Evolutionary conservation across 2,113 vertebrate genomes (phyloP).

Genomic region (Dryoscopus gambensis): DNA sequence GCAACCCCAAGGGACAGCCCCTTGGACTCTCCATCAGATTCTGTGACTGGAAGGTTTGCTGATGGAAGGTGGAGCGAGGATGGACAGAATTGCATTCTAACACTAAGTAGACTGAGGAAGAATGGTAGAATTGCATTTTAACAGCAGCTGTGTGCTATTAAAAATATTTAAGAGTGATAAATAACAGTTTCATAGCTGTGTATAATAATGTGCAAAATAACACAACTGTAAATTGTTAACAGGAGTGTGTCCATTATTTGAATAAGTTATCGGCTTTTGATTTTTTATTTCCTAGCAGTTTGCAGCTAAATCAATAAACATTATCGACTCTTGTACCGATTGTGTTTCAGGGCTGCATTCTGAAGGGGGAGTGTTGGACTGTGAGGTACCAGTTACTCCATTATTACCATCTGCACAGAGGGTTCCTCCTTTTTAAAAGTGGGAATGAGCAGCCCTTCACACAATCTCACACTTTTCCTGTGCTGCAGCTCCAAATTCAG

Average conservation of each 20-base stretch:
- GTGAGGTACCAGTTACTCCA: fast-evolving
- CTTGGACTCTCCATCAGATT: neutral
- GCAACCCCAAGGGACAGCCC: neutral
- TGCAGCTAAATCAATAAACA: neutral
- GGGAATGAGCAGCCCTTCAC: neutral
- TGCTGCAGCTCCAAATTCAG: neutral
- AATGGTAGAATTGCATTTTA: neutral
- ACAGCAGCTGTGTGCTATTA: neutral
- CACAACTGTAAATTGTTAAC: neutral
- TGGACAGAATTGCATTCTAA: neutral
- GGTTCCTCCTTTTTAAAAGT: neutral
- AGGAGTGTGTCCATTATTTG: neutral
- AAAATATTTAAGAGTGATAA: neutral
- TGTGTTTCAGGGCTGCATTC: neutral
- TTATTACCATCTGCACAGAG: neutral
- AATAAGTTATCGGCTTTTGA: neutral
- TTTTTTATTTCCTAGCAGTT: neutral
- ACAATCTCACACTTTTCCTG: neutral
- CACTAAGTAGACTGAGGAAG: neutral
- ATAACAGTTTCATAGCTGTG: neutral
- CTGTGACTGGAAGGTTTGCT: neutral
- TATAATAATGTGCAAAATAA: neutral
- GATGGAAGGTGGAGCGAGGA: neutral
- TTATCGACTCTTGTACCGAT: fast-evolving
- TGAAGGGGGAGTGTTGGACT: neutral